phyloP scores from a whole-genome alignment of 1,140 invertebrate genomes.

The Brachionus rotundiformis region DNA sequence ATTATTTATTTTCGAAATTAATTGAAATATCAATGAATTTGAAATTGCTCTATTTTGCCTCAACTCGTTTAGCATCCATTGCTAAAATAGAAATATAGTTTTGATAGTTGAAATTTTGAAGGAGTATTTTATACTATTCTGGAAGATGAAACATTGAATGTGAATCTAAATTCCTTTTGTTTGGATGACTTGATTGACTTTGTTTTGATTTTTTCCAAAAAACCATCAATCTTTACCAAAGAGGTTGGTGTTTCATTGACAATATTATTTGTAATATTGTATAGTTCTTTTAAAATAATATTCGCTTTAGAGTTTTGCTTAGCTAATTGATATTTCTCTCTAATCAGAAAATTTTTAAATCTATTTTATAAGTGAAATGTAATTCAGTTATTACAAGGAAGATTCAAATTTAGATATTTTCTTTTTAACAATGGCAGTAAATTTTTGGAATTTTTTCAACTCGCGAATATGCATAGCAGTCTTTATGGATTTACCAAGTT shows the following conservation, averaged over 20 bases:
- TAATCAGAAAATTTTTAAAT: background rate
- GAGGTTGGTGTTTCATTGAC: slow-evolving; percentile 13
- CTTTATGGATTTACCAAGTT: slow-evolving; percentile 18
- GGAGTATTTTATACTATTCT: background rate
- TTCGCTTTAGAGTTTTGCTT: background rate
- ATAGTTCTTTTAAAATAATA: slow-evolving; percentile 16
- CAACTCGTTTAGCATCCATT: slow-evolving; percentile 9
- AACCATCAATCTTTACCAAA: background rate
- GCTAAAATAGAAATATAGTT: background rate
- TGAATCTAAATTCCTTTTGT: slow-evolving; percentile 27
- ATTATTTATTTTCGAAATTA: background rate
- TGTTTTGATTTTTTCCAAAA: background rate
- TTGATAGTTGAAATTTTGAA: background rate
- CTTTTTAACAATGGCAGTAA: background rate
- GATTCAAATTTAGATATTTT: background rate
- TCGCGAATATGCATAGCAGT: background rate
- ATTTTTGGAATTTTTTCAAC: slow-evolving; percentile 26
- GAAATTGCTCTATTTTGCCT: background rate
- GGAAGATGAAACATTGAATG: background rate
- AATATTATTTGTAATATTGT: slow-evolving; percentile 35
- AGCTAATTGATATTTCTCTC: slow-evolving; percentile 12
- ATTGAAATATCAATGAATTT: background rate
- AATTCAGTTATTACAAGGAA: background rate
- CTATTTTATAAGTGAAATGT: background rate
- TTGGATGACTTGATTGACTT: slow-evolving; percentile 2